A percentile compares a stretch with the other conserved stretches of the same genome.
Evolutionary conservation across 2,888 invertebrate genomes (phyloP).

Genomic region (Cheilosia grossa): DNA sequence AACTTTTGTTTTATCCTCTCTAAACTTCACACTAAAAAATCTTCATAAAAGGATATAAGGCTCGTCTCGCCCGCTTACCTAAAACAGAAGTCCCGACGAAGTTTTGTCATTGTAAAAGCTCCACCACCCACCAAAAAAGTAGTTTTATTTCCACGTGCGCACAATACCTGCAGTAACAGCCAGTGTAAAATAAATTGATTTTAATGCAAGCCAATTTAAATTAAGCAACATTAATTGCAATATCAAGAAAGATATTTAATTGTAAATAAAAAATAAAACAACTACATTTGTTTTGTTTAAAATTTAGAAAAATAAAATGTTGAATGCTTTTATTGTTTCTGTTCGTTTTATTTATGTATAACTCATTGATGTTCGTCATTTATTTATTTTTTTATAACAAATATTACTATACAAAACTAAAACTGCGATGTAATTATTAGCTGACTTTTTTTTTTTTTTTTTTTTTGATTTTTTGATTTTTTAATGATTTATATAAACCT

Average conservation of each 20-base stretch:
- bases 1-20: too few relatives aligned
- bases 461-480: too few relatives aligned
- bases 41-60: too few relatives aligned
- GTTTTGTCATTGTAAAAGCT: too few relatives aligned
- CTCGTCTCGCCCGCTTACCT: too few relatives aligned
- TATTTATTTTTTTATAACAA: slow-evolving; percentile 31
- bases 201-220: neutral
- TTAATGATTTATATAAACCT: slow-evolving; percentile 43
- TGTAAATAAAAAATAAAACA: slow-evolving; percentile 20
- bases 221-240: neutral
- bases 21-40: too few relatives aligned
- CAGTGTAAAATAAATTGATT: too few relatives aligned
- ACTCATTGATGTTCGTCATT: slow-evolving; percentile 49
- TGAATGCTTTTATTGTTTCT: slow-evolving; percentile 36
- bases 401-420: slow-evolving; percentile 52
- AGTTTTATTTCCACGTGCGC: too few relatives aligned
- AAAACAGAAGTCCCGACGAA: too few relatives aligned
- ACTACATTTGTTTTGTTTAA: slow-evolving; percentile 1
- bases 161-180: too few relatives aligned
- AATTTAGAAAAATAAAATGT: slow-evolving; percentile 48
- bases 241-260: neutral
- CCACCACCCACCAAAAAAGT: too few relatives aligned
- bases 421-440: slow-evolving; percentile 55
- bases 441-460: slow-evolving; percentile 18
- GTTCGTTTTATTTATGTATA: slow-evolving; percentile 45